Evolutionary conservation across 2,888 invertebrate species (phyloP).

Genomic region (Cremastobaeus sp.): DNA sequence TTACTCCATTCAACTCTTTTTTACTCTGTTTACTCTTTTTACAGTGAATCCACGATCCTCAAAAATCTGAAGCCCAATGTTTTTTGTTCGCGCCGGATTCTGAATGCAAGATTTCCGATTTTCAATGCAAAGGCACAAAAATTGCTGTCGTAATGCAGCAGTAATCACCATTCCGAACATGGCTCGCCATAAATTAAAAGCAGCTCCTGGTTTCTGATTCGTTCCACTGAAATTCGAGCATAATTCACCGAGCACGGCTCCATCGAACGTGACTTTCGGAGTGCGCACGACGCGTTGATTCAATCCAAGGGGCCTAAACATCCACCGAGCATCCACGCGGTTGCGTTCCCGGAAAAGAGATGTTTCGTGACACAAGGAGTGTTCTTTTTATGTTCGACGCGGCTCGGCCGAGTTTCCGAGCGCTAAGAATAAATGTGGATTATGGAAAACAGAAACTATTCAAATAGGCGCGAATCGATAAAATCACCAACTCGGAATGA

Average conservation of each 20-base stretch:
- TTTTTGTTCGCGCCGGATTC: too few relatives aligned
- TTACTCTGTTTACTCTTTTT: too few relatives aligned
- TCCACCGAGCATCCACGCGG: slow-evolving; percentile 4
- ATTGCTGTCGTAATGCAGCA: slow-evolving; percentile 22
- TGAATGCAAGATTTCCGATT: neutral
- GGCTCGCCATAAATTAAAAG: slow-evolving; percentile 32
- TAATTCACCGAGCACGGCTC: slow-evolving; percentile 19
- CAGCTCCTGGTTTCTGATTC: slow-evolving; percentile 19
- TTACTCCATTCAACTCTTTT: too few relatives aligned
- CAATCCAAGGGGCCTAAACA: slow-evolving; percentile 11
- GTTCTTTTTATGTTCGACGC: slow-evolving; percentile 30
- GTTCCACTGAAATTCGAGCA: slow-evolving; percentile 30
- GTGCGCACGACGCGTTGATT: slow-evolving; percentile 18
- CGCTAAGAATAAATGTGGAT: slow-evolving; percentile 32
- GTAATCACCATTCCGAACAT: slow-evolving; percentile 36
- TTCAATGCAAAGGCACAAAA: neutral
- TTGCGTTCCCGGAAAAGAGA: slow-evolving; percentile 49
- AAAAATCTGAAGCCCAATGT: too few relatives aligned
- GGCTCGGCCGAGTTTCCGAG: slow-evolving; percentile 30
- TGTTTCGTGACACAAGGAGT: slow-evolving; percentile 41
- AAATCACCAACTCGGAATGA: too few relatives aligned
- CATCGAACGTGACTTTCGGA: neutral
- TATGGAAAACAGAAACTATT: too few relatives aligned
- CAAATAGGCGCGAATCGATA: too few relatives aligned
- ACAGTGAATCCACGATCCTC: too few relatives aligned